These are phyloP conservation scores for Bombus waltoni DNA, from an alignment of 1,140 invertebrate genomes.

Conservation along the genomic window DNA sequence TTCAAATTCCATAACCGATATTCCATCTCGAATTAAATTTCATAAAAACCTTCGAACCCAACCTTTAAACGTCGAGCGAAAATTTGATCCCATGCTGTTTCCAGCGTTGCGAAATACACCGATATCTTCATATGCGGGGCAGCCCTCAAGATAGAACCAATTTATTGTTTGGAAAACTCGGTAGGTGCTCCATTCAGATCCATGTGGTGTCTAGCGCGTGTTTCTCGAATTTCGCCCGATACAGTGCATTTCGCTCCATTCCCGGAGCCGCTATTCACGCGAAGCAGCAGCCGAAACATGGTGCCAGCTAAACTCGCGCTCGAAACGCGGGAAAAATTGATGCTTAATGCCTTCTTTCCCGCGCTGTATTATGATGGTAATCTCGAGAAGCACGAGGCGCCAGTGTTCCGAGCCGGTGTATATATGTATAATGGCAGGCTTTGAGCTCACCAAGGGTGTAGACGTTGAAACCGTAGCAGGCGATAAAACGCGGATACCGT, in stretches of 20 bases:
- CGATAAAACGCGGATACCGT: slow-evolving; percentile 35
- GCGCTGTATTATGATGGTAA: slow-evolving; percentile 40
- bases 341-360: slow-evolving; percentile 26
- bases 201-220: neutral
- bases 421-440: neutral
- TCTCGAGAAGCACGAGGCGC: slow-evolving; percentile 32
- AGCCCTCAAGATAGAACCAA: neutral
- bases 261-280: neutral
- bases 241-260: neutral
- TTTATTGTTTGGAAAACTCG: too few species aligned
- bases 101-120: too few species aligned
- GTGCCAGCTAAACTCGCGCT: neutral
- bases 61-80: neutral
- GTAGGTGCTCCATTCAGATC: too few species aligned
- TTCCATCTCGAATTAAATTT: neutral
- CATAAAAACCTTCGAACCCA: neutral
- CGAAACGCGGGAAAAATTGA: slow-evolving; percentile 11
- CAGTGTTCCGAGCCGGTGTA: neutral
- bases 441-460: neutral
- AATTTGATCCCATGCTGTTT: neutral
- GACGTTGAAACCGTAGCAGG: neutral
- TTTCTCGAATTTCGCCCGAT: neutral
- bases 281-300: too few species aligned
- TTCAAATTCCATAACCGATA: too few species aligned
- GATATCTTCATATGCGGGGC: neutral